Evolutionary conservation across 2,797 vertebrate species (phyloP).

Genomic region (Hyperoplus immaculatus): DNA sequence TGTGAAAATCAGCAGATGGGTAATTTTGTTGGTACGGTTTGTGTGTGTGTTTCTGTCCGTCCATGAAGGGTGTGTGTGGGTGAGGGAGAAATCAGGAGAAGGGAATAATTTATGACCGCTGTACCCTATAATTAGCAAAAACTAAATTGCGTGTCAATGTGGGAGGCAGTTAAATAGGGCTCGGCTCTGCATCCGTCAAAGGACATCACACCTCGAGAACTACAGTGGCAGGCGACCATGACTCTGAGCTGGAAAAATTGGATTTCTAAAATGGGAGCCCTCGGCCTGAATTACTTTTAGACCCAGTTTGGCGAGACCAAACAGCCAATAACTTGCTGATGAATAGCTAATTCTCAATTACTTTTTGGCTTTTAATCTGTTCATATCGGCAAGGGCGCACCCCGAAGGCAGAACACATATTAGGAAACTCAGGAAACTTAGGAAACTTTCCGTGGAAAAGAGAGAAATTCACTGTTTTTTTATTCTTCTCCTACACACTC

Average conservation of each 20-base stretch:
- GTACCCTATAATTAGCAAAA: conserved; percentile 85
- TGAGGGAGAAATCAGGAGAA: conserved; percentile 61
- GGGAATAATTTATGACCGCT: conserved; percentile 80
- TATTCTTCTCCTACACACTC: conserved; percentile 49
- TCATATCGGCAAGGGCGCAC: conserved; percentile 50
- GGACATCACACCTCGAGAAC: conserved; percentile 64
- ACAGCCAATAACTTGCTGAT: conserved; percentile 67
- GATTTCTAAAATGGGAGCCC: conserved; percentile 50
- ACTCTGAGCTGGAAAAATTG: conserved; percentile 38
- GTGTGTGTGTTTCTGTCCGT: conserved; percentile 51
- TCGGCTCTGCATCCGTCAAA: conserved; percentile 69
- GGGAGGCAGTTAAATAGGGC: conserved; percentile 74
- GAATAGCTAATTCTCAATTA: conserved; percentile 74
- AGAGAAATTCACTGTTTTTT: conserved; percentile 43
- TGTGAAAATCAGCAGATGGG: conserved; percentile 75
- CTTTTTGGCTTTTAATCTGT: conserved; percentile 67
- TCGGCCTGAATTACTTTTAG: conserved; percentile 57
- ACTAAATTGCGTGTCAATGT: conserved; percentile 79
- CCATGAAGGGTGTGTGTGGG: conserved; percentile 51
- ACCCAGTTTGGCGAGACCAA: conserved; percentile 57
- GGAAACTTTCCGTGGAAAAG: conserved; percentile 34
- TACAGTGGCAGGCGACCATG: conserved; percentile 33
- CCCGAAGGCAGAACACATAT: conserved; percentile 47
- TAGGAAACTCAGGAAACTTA: conserved; percentile 55
- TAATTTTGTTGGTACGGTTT: conserved; percentile 71